These are phyloP conservation scores for Argynnis bischoffii DNA, from an alignment of 2,888 invertebrate genomes.

Conservation along the genomic window DNA sequence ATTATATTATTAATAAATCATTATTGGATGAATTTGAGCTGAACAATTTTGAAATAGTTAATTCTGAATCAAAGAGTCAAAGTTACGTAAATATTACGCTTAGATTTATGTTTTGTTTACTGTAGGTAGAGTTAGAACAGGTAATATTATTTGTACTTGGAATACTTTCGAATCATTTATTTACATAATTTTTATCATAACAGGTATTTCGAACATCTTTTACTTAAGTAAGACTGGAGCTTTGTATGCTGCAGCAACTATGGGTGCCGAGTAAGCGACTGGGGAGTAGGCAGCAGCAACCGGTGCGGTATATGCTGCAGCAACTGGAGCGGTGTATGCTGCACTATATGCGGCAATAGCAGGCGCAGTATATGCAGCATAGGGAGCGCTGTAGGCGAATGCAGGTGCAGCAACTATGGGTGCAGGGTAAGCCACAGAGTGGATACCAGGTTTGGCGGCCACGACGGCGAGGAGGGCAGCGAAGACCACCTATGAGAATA, in stretches of 20 bases:
- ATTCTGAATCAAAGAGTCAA: no score
- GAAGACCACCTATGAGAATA: slow-evolving; percentile 59
- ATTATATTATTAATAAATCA: no score
- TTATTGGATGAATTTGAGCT: no score
- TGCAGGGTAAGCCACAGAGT: slow-evolving; percentile 55
- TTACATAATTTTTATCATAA: slow-evolving; percentile 5
- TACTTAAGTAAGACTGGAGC: slow-evolving; percentile 41
- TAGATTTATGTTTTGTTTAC: no score
- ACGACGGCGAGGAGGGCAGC: slow-evolving; percentile 63
- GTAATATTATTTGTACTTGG: no score
- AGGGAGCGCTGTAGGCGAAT: slow-evolving; percentile 66
- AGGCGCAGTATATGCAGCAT: slow-evolving; percentile 47
- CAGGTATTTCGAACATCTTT: neutral
- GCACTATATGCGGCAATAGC: slow-evolving; percentile 47
- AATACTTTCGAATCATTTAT: slow-evolving; percentile 22
- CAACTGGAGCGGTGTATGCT: slow-evolving; percentile 52
- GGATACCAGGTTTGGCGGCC: slow-evolving; percentile 71
- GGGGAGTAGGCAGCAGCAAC: slow-evolving; percentile 45
- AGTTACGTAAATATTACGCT: no score
- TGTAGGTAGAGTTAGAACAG: no score
- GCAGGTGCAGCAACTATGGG: slow-evolving; percentile 55
- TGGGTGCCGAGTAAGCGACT: slow-evolving; percentile 40
- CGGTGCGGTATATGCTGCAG: slow-evolving; percentile 51
- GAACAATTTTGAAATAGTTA: no score
- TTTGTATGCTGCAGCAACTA: slow-evolving; percentile 47